A percentile compares a stretch with the other conserved stretches of the same genome.
Conservation (phyloP, 2,888 invertebrate genomes). For the Hylaea fasciaria region DNA sequence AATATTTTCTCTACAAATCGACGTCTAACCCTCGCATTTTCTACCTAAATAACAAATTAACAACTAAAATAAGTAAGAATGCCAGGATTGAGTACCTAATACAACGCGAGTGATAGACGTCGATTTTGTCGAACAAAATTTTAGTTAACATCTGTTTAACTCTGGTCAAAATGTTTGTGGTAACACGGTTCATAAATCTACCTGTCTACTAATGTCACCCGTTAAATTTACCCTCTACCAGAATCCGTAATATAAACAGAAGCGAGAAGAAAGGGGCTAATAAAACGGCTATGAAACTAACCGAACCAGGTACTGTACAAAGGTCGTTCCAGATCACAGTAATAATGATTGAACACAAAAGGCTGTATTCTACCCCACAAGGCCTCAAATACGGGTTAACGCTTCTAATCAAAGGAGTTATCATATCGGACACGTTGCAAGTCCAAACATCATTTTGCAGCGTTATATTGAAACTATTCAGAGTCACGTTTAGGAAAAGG, state of each 20-base stretch:
- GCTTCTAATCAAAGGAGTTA: slow-evolving; percentile 85
- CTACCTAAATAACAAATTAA: too few species aligned
- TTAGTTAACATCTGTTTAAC: too few species aligned
- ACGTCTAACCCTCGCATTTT: too few species aligned
- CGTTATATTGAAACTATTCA: slow-evolving; percentile 52
- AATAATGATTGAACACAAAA: slow-evolving; percentile 91
- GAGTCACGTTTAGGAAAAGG: slow-evolving; percentile 43
- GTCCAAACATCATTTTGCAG: slow-evolving; percentile 61
- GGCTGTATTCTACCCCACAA: slow-evolving; percentile 92
- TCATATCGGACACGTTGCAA: slow-evolving; percentile 81
- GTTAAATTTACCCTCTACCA: too few species aligned
- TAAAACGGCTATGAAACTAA: slow-evolving; percentile 50
- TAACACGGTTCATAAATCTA: too few species aligned
- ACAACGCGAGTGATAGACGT: too few species aligned
- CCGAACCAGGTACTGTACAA: slow-evolving; percentile 82
- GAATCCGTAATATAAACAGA: slow-evolving; percentile 2
- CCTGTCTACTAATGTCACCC: too few species aligned
- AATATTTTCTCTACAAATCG: too few species aligned
- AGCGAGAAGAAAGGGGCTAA: slow-evolving; percentile 24
- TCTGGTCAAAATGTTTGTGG: too few species aligned
- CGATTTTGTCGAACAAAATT: too few species aligned
- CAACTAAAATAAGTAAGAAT: too few species aligned
- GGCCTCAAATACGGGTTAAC: slow-evolving; percentile 92
- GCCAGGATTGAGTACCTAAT: too few species aligned
- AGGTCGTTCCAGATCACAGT: slow-evolving; percentile 93